These are phyloP conservation scores for Sisyra nigra DNA, from an alignment of 2,888 invertebrate species.

Conservation along the genomic window DNA sequence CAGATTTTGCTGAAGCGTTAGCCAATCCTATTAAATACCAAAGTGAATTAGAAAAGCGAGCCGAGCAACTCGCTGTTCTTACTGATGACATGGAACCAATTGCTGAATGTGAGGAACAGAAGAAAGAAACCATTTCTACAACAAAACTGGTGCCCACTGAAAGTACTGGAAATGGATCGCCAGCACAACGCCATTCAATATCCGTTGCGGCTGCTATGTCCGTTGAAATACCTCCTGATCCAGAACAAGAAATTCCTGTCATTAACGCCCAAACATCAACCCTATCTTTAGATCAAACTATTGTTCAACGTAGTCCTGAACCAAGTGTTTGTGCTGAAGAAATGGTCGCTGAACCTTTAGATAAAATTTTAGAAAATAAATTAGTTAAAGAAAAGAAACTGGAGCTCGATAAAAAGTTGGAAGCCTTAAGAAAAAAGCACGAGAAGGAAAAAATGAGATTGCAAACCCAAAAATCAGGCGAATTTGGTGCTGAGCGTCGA, in stretches of 20 bases:
- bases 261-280: slow-evolving; percentile 11
- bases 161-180: slow-evolving; percentile 28
- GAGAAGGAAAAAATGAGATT: slow-evolving; percentile 54
- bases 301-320: slow-evolving; percentile 20
- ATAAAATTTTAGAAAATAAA: slow-evolving; percentile 67
- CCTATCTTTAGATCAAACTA: slow-evolving; percentile 18
- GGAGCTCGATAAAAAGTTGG: slow-evolving; percentile 79
- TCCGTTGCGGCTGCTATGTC: slow-evolving; percentile 13
- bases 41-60: slow-evolving; percentile 82
- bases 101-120: slow-evolving; percentile 26
- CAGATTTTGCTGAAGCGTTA: slow-evolving; percentile 78
- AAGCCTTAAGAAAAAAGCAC: slow-evolving; percentile 62
- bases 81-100: slow-evolving; percentile 60
- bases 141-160: slow-evolving; percentile 11
- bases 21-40: slow-evolving; percentile 96
- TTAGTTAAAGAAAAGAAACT: slow-evolving; percentile 63
- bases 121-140: slow-evolving; percentile 8
- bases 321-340: slow-evolving; percentile 33
- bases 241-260: slow-evolving; percentile 10
- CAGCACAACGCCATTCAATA: slow-evolving; percentile 28
- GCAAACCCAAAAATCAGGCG: slow-evolving; percentile 39
- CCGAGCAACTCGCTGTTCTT: slow-evolving; percentile 75
- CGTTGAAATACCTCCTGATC: slow-evolving; percentile 9
- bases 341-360: slow-evolving; percentile 61
- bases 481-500: slow-evolving; percentile 41